Evolutionary conservation across 2,113 vertebrate species (phyloP), one percentile per base, ranked within the genome.

Genomic region (Gallinago media): DNA sequence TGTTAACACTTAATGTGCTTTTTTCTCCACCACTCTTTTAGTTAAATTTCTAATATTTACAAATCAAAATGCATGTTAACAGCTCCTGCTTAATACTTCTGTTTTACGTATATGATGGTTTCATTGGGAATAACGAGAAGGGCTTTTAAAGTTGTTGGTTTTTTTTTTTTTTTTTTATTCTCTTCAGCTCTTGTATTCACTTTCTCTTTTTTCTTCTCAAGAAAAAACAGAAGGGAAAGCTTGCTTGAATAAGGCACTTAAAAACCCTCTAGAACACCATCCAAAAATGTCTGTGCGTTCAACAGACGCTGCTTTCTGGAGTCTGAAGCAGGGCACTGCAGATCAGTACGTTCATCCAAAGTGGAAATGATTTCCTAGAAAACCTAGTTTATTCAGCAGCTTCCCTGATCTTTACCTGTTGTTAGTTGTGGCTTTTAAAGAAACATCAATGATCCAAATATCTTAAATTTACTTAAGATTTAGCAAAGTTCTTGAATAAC

Each of bases 301-400:
- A 87, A 36, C 17, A n/a, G 71, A 46, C 36, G 58, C 90, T 89
- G 52, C 27, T 74, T 42, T 94, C 58, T 94, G n/a, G 56, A 29
- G 25, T 92, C 63, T 89, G 42, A 95, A 95, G 58, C 67, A 92
- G 22, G 70, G 50, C 27, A 62, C 75, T 89, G 68, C 62, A 95
- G 82, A 95, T 93, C 70, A 94, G 78, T 66, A 77, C 38, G n/a
- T 91, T 95, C 55, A 65, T 89, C 68, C 75, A 77, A 85, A 90
- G 58, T 89, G 29, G 67, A 93, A 97, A 92, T 29, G 11, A 54
- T 78, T 93, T 86, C 74, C 88, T 91, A 90, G 95, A 94, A 89
- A 95, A 80, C 19, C 26, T 91, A 61, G 61, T 72, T 84, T 89
- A 56, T 50, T 84, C 88, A 81, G 85, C 8, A 94, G 16, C 21